Conservation (phyloP, 2,797 vertebrate species). For the Austrolebias charrua region DNA sequence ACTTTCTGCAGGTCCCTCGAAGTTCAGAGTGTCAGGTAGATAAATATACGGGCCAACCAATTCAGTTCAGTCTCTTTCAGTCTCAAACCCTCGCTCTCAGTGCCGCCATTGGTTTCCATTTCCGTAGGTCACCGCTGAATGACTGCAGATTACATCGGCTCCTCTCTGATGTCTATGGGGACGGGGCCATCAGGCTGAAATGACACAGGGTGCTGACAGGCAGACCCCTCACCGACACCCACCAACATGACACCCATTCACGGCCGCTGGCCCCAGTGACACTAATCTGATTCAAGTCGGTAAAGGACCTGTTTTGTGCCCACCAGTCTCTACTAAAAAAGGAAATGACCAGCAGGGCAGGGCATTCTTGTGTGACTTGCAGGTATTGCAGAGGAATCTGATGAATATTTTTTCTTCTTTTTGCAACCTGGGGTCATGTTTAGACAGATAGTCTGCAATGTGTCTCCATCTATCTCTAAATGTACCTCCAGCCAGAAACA, state of each 20-base stretch:
- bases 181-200: conserved; percentile 67
- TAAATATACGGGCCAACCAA: conserved; percentile 57
- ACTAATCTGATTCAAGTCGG: conserved; percentile 71
- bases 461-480: conserved; percentile 5
- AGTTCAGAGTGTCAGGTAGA: conserved; percentile 63
- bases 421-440: conserved; percentile 9
- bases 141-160: conserved; percentile 68
- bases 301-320: conserved; percentile 50
- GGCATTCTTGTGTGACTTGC: conserved; percentile 40
- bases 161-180: conserved; percentile 60
- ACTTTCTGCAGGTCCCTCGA: conserved; percentile 23
- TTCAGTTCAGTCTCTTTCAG: conserved; percentile 41
- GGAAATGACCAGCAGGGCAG: conserved; percentile 51
- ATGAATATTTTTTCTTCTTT: conserved; percentile 25
- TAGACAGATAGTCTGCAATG: background rate
- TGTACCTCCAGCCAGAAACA: conserved; percentile 20
- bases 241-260: conserved; percentile 65
- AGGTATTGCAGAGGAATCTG: conserved; percentile 34
- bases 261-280: conserved; percentile 61
- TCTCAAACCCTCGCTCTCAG: conserved; percentile 12
- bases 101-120: conserved; percentile 56
- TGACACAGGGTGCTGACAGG: conserved; percentile 66
- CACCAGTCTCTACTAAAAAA: conserved; percentile 43
- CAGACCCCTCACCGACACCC: conserved; percentile 54
- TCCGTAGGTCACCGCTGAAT: conserved; percentile 67